Evolutionary conservation across 2,797 vertebrate species (phyloP), one percentile per base, ranked within the genome.

Genomic region (Enteromius trimaculatus): DNA sequence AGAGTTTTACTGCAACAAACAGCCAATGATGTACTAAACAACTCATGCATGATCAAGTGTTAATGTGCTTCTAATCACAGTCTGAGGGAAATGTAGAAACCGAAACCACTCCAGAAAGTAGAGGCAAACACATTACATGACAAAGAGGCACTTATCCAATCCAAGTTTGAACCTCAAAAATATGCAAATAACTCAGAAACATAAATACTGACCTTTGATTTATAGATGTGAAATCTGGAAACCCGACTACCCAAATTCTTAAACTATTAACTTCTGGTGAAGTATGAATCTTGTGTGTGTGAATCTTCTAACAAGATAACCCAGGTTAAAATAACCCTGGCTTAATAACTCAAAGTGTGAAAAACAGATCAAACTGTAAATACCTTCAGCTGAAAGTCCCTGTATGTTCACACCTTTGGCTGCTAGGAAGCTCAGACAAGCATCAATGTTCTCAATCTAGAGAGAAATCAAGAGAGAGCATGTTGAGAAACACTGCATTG

Each of bases 341-440:
- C 13, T 58, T 75, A 39, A 58, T 17, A 2, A 39, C 23, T 58
- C 3, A 1, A 58, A 76, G n/a, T 58, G 13, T 58, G 6, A 55
- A 75, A 55, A 75, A 1, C 19, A 31, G 19, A 68, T 14, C 31
- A 0, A 3, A n/a, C 0, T 70, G 51, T 72, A 17, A 66, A 47
- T 37, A 99, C 98, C 98, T 95, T 99, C 97, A 78, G 98, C 96
- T 92, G 97, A 99, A 92, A 99, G 95, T 86, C 98, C 98, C 93
- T 99, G 98, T 93, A 98, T 98, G 94, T 98, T 99, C 89, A 99
- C 97, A 89, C 98, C 98, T 94, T 98, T 99, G 44, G 97, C 97
- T 94, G 97, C 97, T 95, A 99, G 94, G 94, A 99, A 99, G 94
- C 95, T 96, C 93, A 99, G 95, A 93, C 98, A 99, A 16, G 95